Evolutionary conservation across 2,888 invertebrate species (phyloP).

Genomic region (Lamellibrachia columna): DNA sequence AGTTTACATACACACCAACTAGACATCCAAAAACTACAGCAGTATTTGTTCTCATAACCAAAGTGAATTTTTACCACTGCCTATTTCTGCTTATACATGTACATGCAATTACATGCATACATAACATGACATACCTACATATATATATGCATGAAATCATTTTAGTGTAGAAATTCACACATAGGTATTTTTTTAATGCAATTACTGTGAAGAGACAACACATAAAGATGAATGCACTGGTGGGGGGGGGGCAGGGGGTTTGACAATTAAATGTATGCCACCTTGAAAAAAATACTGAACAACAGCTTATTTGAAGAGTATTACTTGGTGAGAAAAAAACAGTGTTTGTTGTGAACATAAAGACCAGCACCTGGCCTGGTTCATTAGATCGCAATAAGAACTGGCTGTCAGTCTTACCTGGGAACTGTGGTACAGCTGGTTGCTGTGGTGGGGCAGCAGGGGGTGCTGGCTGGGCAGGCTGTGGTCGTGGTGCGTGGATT

Average conservation of each 20-base stretch:
- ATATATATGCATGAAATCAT: background rate
- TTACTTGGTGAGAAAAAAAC: background rate
- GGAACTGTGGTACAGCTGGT: conserved; percentile 44
- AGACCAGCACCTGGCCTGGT: background rate
- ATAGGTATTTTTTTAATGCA: background rate
- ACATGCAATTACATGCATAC: background rate
- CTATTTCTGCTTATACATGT: background rate
- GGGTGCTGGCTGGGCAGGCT: conserved; percentile 37
- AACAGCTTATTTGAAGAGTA: background rate
- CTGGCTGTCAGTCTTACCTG: background rate
- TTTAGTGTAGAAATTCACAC: background rate
- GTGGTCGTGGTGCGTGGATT: conserved; percentile 54
- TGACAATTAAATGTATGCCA: background rate
- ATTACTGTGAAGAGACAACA: background rate
- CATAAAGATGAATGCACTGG: background rate
- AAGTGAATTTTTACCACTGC: background rate
- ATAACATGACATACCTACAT: no score
- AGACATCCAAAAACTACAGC: no score
- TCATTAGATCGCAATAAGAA: background rate
- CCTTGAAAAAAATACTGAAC: no score
- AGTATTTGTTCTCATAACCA: background rate
- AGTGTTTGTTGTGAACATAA: background rate
- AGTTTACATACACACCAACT: no score
- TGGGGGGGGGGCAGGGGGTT: background rate
- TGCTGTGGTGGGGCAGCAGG: conserved; percentile 47